Conservation (phyloP, 1,140 invertebrate species). For the Vanessa atalanta region DNA sequence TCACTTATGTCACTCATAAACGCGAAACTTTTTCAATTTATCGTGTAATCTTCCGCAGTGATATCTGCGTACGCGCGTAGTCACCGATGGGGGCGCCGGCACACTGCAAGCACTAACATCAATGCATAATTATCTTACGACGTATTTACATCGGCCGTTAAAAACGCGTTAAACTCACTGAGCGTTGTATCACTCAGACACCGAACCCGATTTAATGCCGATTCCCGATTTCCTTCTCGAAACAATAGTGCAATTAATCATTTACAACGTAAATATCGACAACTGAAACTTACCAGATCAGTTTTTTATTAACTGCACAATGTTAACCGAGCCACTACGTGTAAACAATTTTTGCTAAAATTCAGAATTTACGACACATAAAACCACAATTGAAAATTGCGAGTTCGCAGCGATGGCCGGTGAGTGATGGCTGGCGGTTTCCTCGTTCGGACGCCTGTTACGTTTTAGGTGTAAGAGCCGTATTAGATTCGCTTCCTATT, state of each 20-base stretch:
- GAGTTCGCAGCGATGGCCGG: constrained; percentile 32
- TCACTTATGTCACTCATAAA: constrained; percentile 55
- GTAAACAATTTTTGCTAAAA: constrained; percentile 64
- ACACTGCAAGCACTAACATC: constrained; percentile 61
- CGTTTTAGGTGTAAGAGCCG: constrained; percentile 13
- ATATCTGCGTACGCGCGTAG: constrained; percentile 62
- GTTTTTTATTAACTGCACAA: constrained; percentile 63
- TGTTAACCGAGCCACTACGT: constrained; percentile 56
- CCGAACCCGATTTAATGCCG: constrained; percentile 31
- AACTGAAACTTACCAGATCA: constrained; percentile 62
- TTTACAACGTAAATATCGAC: constrained; percentile 61
- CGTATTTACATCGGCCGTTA: constrained; percentile 61
- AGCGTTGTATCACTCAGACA: constrained; percentile 50
- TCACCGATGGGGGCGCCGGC: constrained; percentile 41
- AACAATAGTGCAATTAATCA: constrained; percentile 73
- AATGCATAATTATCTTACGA: constrained; percentile 67
- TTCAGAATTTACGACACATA: constrained; percentile 52
- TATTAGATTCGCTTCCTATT: constrained; percentile 1
- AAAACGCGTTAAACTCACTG: constrained; percentile 58
- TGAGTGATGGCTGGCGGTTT: constrained; percentile 49
- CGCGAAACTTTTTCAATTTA: constrained; percentile 11
- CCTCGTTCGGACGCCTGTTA: constrained; percentile 21
- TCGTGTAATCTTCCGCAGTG: constrained; percentile 2
- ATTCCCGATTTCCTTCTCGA: constrained; percentile 33
- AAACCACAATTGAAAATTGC: constrained; percentile 49